These are phyloP conservation scores for Heliconius charithonia DNA, from an alignment of 2,888 invertebrate species.

Conservation along the genomic window DNA sequence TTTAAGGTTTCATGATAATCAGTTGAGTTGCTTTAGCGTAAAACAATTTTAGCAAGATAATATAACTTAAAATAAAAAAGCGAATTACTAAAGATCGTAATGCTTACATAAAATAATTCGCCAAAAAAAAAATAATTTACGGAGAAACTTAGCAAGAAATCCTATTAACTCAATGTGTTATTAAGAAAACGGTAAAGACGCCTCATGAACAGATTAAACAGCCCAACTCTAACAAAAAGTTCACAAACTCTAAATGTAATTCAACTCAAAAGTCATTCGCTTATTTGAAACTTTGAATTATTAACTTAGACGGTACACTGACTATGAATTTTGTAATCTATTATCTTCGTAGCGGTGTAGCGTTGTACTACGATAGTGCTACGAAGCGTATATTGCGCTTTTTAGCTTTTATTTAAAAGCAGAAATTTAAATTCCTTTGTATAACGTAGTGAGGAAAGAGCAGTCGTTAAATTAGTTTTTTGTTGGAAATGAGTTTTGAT, in stretches of 20 bases:
- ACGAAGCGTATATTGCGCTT: constrained; percentile 7
- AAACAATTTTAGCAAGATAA: background rate
- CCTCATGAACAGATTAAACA: constrained; percentile 18
- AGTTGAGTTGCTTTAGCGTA: no score
- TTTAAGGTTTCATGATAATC: no score
- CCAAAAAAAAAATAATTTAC: background rate
- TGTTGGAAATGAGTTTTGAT: constrained; percentile 8
- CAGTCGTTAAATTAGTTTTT: constrained; percentile 23
- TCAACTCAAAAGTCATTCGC: constrained; percentile 5
- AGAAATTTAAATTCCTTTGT: constrained; percentile 21
- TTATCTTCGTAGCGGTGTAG: constrained; percentile 19
- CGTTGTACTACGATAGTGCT: constrained; percentile 11
- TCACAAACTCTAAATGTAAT: constrained; percentile 7
- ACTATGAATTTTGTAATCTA: constrained; percentile 29
- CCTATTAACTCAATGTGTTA: constrained; percentile 17
- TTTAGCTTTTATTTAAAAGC: constrained; percentile 16
- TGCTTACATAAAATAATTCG: background rate
- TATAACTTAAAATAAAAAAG: background rate
- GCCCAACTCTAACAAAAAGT: background rate
- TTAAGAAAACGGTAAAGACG: constrained; percentile 4
- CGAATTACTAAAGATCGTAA: background rate
- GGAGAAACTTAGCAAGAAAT: constrained; percentile 2
- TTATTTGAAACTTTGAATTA: constrained; percentile 13
- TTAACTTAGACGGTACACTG: constrained; percentile 17
- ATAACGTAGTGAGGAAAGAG: constrained; percentile 19